A percentile compares a stretch with the other conserved stretches of the same genome.
Conservation (phyloP, 2,888 invertebrate genomes). For the Cephus pulcher region DNA sequence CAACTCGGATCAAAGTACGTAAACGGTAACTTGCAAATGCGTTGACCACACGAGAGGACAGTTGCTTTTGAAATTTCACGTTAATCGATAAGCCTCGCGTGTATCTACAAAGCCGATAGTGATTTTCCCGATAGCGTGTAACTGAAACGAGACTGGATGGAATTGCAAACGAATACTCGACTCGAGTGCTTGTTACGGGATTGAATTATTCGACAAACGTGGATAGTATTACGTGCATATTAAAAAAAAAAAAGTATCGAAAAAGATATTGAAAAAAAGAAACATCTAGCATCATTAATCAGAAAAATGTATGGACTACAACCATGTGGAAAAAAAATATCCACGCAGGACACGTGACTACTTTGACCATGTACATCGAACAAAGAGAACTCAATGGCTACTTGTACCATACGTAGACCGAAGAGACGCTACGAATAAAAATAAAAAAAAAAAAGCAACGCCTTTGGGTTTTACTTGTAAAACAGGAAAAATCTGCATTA, state of each 20-base stretch:
- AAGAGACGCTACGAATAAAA: not conserved
- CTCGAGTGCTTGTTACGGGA: not conserved
- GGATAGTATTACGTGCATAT: not conserved
- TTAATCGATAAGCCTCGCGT: not conserved
- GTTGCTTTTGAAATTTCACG: not conserved
- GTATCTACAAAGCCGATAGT: not conserved
- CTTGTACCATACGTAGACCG: not conserved
- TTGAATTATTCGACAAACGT: not conserved
- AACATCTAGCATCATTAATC: not conserved
- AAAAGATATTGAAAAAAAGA: too few relatives aligned
- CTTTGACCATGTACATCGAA: not conserved
- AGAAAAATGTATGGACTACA: not conserved
- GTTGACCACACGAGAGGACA: not conserved
- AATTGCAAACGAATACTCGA: not conserved
- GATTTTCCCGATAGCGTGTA: not conserved
- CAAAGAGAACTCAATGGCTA: not conserved
- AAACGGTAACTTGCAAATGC: not conserved
- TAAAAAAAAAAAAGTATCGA: not conserved
- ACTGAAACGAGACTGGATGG: not conserved
- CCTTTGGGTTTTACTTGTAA: not conserved
- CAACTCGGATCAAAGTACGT: not conserved
- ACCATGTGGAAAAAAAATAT: not conserved
- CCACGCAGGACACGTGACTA: not conserved
- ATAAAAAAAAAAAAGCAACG: not conserved
- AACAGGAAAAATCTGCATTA: not conserved